Evolutionary conservation across 2,888 invertebrate genomes (phyloP).

Genomic region (Mesorhabditis spiculigera): DNA sequence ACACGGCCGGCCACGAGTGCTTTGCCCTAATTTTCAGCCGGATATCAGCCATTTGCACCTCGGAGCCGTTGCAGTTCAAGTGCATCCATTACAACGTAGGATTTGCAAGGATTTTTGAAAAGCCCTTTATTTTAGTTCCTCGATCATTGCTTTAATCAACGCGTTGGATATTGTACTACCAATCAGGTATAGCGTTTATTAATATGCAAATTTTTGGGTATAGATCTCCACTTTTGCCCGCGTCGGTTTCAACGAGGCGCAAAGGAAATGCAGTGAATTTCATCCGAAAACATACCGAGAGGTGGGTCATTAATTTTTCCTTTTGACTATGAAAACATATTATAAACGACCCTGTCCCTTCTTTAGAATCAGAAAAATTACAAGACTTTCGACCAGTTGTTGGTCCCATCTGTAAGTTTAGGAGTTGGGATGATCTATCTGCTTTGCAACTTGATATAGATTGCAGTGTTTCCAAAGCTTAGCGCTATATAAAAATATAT

Average conservation of each 20-base stretch:
- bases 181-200: not conserved
- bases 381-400: too few species aligned
- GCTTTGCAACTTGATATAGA: not conserved
- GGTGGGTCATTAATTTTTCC: not conserved
- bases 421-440: not conserved
- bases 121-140: not conserved
- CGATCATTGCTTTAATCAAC: constrained; percentile 1
- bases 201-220: not conserved
- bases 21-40: not conserved
- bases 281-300: not conserved
- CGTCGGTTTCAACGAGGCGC: not conserved
- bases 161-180: not conserved
- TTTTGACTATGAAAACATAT: too few species aligned
- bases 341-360: too few species aligned
- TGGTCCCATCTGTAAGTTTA: too few species aligned
- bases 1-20: not conserved
- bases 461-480: not conserved
- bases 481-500: not conserved
- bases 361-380: too few species aligned
- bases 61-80: not conserved
- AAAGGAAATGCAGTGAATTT: not conserved
- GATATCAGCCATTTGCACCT: not conserved
- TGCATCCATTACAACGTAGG: constrained; percentile 1
- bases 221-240: constrained; percentile 2
- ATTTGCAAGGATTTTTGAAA: not conserved